A percentile compares a stretch with the other conserved stretches of the same genome.
Conservation (phyloP, 2,113 vertebrate genomes). For the Arvicanthis niloticus region DNA sequence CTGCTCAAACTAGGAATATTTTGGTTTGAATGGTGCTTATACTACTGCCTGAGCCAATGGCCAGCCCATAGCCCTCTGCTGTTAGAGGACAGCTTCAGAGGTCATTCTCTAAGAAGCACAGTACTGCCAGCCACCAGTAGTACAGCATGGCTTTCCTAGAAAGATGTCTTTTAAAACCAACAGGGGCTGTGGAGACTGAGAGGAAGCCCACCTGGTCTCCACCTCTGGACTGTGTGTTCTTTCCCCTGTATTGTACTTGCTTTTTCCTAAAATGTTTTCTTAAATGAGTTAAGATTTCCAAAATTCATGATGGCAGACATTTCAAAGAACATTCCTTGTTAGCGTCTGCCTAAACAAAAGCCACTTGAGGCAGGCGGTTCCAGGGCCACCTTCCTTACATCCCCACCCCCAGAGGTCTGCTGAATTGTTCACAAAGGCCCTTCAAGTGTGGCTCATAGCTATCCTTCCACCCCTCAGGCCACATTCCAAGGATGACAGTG, state of each 20-base stretch:
- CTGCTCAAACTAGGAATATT: background rate
- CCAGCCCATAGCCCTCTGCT: background rate
- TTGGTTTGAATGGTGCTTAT: background rate
- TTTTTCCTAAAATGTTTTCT: constrained; percentile 18
- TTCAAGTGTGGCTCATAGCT: background rate
- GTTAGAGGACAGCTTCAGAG: background rate
- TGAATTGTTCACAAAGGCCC: constrained; percentile 30
- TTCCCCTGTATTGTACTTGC: background rate
- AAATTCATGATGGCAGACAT: constrained; percentile 42
- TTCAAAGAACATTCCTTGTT: constrained; percentile 45
- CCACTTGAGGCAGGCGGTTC: background rate
- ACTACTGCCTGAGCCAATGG: background rate
- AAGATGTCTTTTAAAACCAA: background rate
- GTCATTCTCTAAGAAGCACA: background rate
- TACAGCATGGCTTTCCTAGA: background rate
- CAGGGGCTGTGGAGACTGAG: background rate
- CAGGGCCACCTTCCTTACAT: background rate
- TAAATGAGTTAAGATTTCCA: constrained; percentile 42
- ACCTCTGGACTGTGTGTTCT: background rate
- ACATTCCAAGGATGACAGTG: constrained; percentile 23
- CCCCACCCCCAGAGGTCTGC: background rate
- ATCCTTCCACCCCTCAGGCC: background rate
- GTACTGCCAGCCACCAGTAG: background rate
- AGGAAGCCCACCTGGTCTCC: background rate
- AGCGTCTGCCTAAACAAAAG: constrained; percentile 61